These are phyloP conservation scores for Hyposoter didymator DNA, from an alignment of 2,888 invertebrate species.

Conservation along the genomic window DNA sequence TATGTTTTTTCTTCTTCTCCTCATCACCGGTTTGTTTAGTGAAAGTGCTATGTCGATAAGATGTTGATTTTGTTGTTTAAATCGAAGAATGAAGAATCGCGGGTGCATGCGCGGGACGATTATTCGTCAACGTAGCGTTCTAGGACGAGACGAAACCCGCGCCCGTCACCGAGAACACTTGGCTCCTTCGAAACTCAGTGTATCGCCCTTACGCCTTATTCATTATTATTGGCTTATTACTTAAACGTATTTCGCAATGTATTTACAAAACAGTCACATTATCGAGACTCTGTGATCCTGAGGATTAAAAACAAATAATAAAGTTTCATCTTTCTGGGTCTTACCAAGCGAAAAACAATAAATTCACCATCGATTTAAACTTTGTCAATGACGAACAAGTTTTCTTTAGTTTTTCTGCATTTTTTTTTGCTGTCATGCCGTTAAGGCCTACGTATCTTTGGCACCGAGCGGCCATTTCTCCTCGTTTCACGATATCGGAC, in stretches of 20 bases:
- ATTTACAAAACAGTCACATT: conserved; percentile 60
- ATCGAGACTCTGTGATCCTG: conserved; percentile 36
- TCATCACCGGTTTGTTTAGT: conserved; percentile 21
- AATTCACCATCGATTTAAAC: neutral
- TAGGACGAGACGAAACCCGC: conserved; percentile 62
- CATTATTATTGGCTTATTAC: conserved; percentile 47
- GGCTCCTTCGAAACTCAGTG: neutral
- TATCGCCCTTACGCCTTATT: conserved; percentile 19
- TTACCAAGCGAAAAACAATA: conserved; percentile 1
- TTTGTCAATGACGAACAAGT: neutral
- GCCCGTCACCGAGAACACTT: conserved; percentile 63
- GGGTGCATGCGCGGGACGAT: conserved; percentile 35
- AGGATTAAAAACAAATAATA: conserved; percentile 15
- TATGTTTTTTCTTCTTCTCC: conserved; percentile 27
- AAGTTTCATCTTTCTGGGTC: neutral
- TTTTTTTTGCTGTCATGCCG: conserved; percentile 10
- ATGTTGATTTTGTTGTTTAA: conserved; percentile 9
- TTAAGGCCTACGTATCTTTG: conserved; percentile 55
- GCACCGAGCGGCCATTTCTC: conserved; percentile 60
- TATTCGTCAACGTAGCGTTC: conserved; percentile 34
- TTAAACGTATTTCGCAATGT: conserved; percentile 57
- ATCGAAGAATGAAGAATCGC: conserved; percentile 31
- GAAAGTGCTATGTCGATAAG: neutral
- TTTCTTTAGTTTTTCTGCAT: neutral
- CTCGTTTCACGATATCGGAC: conserved; percentile 37